Evolutionary conservation across 2,797 vertebrate species (phyloP), one percentile per base, ranked within the genome.

Genomic region (Amphiprion clarkii): DNA sequence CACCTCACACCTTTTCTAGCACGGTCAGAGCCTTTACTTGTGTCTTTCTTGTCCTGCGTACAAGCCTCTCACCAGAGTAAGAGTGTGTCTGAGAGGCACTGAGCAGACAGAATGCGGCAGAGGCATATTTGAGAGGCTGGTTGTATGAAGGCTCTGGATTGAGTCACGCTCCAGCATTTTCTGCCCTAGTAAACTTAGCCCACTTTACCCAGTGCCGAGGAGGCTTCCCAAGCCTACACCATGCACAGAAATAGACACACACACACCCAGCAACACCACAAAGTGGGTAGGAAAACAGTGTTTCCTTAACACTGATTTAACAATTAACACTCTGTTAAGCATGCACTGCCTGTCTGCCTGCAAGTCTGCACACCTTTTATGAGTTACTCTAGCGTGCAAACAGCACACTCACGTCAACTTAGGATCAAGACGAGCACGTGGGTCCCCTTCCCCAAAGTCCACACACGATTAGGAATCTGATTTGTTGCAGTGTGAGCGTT

Each of bases 141-240:
- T 91, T 91, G 79, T 87, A 85, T 76, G 79, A 83, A 93, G 73
- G 78, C 82, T 33, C 81, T 90, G 84, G 73, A 82, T 86, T 91
- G 92, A 93, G 92, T 94, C 91, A 94, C 82, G 83, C 86, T 88
- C 75, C 83, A 79, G 87, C 82, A 93, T 95, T 94, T 94, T 95
- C 94, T 94, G 93, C 93, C 92, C 91, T 88, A 94, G 90, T 95
- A 94, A 95, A 93, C 87, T 91, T 85, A 93, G 84, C 84, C 90
- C 88, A 93, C 88, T 93, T 94, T 91, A 76, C 71, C 81, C 72
- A 74, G 83, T 78, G 79, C 84, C 5, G 87, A 92, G 78, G 73
- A 91, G 73, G 78, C 79, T 79, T 80, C 75, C 74, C 78, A 78
- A 36, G 74, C 78, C 79, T 53, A 49, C 67, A 19, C 56, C 52